These are phyloP conservation scores for Amphilophus citrinellus DNA, from an alignment of 2,113 vertebrate genomes.

Conservation along the genomic window DNA sequence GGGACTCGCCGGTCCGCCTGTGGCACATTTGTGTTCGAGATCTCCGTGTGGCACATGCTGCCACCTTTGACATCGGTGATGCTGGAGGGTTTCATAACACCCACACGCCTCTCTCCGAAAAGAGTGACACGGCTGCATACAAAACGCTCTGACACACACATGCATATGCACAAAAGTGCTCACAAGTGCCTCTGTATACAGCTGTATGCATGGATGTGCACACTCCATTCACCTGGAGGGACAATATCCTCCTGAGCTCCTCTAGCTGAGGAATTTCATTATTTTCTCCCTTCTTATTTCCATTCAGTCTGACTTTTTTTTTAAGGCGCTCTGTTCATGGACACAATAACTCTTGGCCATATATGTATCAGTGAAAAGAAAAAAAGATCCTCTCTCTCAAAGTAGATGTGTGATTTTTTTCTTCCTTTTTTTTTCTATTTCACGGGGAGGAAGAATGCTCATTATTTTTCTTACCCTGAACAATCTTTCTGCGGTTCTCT, in stretches of 20 bases:
- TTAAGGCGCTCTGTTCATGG: conserved; percentile 10
- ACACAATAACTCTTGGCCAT: conserved; percentile 56
- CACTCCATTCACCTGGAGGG: conserved; percentile 55
- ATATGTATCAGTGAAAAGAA: conserved; percentile 20
- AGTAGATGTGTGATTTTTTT: conserved; percentile 14
- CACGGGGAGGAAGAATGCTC: conserved; percentile 13
- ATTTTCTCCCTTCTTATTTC: conserved; percentile 33
- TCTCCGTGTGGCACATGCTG: neutral
- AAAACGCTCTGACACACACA: neutral
- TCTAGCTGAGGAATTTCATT: conserved; percentile 61
- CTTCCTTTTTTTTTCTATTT: conserved; percentile 5
- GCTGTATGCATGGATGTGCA: conserved; percentile 21
- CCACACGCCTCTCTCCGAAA: neutral
- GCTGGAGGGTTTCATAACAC: conserved; percentile 39
- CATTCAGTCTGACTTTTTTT: conserved; percentile 3
- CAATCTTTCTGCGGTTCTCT: conserved; percentile 14
- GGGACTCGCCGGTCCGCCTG: neutral
- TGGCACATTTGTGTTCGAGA: conserved; percentile 11
- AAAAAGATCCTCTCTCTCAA: neutral
- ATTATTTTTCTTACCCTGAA: conserved; percentile 51
- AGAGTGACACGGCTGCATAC: neutral
- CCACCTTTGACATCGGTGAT: conserved; percentile 50
- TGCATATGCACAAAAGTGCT: neutral
- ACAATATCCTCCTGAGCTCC: conserved; percentile 58
- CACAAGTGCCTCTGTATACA: conserved; percentile 8